A percentile compares a stretch with the other conserved stretches of the same genome.
phyloP scores from a whole-genome alignment of 2,888 invertebrate genomes.

The Azorinus chamasolen region DNA sequence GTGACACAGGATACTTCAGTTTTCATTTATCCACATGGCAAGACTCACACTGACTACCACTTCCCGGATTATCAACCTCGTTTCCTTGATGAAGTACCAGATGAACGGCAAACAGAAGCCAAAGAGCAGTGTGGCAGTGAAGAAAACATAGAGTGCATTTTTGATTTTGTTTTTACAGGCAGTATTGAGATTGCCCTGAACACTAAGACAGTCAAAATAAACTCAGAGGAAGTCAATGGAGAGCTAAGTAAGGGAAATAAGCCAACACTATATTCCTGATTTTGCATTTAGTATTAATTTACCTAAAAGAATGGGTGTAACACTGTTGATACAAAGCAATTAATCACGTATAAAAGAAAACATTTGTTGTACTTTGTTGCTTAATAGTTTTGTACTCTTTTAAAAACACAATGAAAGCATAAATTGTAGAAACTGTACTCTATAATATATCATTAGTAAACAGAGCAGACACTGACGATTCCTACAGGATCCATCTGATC shows the following conservation, averaged over 20 bases:
- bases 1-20: neutral
- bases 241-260: constrained; percentile 1
- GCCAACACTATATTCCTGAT: neutral
- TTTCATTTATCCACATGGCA: constrained; percentile 13
- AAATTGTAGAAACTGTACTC: too few relatives aligned
- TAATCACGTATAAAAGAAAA: too few relatives aligned
- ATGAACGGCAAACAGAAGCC: neutral
- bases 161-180: constrained; percentile 12
- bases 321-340: too few relatives aligned
- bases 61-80: neutral
- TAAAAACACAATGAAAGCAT: too few relatives aligned
- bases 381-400: too few relatives aligned
- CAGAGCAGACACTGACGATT: too few relatives aligned
- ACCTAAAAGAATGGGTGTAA: too few relatives aligned
- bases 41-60: constrained; percentile 7
- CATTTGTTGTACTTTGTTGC: too few relatives aligned
- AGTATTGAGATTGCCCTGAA: neutral
- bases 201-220: neutral
- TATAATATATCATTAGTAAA: too few relatives aligned
- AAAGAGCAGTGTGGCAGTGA: neutral
- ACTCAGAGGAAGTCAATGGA: neutral
- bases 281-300: too few relatives aligned
- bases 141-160: constrained; percentile 10
- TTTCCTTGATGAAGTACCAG: constrained; percentile 5
- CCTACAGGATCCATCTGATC: too few relatives aligned